Evolutionary conservation across 2,888 invertebrate species (phyloP).

Genomic region (Bombylius major): DNA sequence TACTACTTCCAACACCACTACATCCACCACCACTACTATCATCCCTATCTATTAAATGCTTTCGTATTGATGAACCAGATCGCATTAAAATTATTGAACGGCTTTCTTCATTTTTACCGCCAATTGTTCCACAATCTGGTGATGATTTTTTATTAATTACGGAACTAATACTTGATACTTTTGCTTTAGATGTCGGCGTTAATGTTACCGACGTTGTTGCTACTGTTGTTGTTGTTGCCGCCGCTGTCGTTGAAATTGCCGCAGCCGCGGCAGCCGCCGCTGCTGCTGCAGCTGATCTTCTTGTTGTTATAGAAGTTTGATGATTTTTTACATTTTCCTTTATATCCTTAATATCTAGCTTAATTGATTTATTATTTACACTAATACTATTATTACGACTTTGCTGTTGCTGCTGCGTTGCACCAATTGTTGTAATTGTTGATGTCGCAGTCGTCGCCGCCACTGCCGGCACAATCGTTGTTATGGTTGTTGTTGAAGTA

Average conservation of each 20-base stretch:
- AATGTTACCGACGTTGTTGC: background rate
- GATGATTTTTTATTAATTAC: background rate
- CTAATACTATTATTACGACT: conserved; percentile 13
- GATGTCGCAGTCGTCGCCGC: conserved; percentile 7
- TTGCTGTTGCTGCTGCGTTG: background rate
- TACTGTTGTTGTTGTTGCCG: background rate
- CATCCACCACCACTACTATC: background rate
- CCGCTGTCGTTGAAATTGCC: background rate
- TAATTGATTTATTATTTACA: conserved; percentile 11
- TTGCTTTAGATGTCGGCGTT: background rate
- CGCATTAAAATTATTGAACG: background rate
- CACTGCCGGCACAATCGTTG: conserved; percentile 9
- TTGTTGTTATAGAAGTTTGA: conserved; percentile 9
- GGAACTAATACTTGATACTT: conserved; percentile 1
- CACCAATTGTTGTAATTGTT: background rate
- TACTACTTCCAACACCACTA: conserved; percentile 7
- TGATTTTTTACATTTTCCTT: conserved; percentile 8
- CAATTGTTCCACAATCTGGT: background rate
- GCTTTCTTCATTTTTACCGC: background rate
- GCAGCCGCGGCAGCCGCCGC: conserved; percentile 2
- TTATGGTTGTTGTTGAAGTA: background rate
- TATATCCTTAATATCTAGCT: conserved; percentile 5
- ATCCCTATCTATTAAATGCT: background rate
- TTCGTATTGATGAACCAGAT: background rate
- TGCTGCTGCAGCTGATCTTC: conserved; percentile 6